A percentile compares a stretch with the other conserved stretches of the same genome.
Conservation (phyloP, 2,113 vertebrate species). For the Chinchilla lanigera region DNA sequence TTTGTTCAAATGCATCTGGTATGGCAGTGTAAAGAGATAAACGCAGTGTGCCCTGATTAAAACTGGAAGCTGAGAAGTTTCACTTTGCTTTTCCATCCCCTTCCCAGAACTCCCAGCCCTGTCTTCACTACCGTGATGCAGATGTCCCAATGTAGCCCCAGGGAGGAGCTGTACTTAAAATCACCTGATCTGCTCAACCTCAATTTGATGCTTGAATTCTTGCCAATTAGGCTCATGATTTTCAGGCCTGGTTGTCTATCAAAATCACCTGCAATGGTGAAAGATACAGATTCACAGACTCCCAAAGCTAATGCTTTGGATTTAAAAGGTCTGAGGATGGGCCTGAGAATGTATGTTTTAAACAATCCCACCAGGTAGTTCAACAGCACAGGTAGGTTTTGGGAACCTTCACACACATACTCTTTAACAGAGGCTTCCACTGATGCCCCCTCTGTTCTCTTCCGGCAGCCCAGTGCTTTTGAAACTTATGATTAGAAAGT, state of each 20-base stretch:
- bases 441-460: neutral
- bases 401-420: fast-evolving
- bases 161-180: neutral
- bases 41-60: neutral
- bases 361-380: neutral
- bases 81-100: neutral
- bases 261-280: neutral
- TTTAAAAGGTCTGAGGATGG: neutral
- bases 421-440: fast-evolving
- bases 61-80: neutral
- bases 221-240: neutral
- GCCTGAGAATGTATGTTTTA: neutral
- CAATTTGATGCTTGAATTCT: slow-evolving; percentile 46
- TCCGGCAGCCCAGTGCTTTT: neutral
- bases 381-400: neutral
- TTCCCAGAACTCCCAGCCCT: fast-evolving
- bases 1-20: slow-evolving; percentile 28
- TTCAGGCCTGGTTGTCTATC: neutral
- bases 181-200: neutral
- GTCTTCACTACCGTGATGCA: neutral
- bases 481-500: neutral
- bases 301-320: neutral
- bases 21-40: neutral
- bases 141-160: neutral
- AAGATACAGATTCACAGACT: neutral